phyloP scores from a whole-genome alignment of 1,140 invertebrate species.

The Trichogramma pretiosum region DNA sequence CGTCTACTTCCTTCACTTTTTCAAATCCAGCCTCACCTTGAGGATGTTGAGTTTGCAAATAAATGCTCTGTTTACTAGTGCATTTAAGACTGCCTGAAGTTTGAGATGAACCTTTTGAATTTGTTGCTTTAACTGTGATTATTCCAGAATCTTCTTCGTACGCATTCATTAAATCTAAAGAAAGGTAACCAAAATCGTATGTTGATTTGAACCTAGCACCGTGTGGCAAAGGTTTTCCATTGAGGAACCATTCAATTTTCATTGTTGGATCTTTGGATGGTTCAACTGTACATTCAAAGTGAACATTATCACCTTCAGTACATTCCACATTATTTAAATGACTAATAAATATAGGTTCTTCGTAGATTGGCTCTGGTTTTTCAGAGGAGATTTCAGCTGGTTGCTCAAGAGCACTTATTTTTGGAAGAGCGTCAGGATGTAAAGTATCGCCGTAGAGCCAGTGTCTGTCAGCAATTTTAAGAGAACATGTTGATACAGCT shows the following conservation, averaged over 20 bases:
- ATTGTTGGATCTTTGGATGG: conserved; percentile 91
- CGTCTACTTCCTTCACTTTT: conserved; percentile 76
- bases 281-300: conserved; percentile 91
- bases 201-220: conserved; percentile 75
- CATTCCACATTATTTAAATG: conserved; percentile 86
- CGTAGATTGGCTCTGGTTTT: conserved; percentile 66
- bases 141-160: conserved; percentile 85
- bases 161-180: conserved; percentile 70
- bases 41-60: conserved; percentile 81
- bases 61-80: conserved; percentile 68
- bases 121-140: conserved; percentile 86
- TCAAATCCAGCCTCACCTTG: conserved; percentile 78
- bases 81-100: conserved; percentile 80
- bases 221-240: conserved; percentile 69
- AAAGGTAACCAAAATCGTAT: conserved; percentile 83
- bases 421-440: conserved; percentile 81
- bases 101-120: conserved; percentile 78
- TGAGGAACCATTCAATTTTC: conserved; percentile 86
- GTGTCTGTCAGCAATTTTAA: conserved; percentile 81
- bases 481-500: conserved; percentile 80
- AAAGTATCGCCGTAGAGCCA: conserved; percentile 81
- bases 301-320: conserved; percentile 80
- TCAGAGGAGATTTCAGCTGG: conserved; percentile 56
- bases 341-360: conserved; percentile 79
- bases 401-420: conserved; percentile 79